A percentile compares a stretch with the other conserved stretches of the same genome.
phyloP scores from a whole-genome alignment of 2,113 vertebrate genomes.

The Corythoichthys haematopterus region DNA sequence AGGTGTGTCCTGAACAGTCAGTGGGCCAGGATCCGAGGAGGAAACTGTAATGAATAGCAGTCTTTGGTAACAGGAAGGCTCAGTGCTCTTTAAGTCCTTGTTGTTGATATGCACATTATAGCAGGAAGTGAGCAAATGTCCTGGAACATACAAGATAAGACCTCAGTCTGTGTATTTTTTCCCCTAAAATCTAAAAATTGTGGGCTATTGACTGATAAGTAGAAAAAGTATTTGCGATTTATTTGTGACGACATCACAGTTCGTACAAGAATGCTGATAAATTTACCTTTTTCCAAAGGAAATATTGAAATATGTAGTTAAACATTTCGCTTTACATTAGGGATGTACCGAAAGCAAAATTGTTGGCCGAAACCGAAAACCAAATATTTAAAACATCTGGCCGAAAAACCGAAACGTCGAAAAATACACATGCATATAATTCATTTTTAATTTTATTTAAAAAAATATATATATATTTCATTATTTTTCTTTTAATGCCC shows the following conservation, averaged over 20 bases:
- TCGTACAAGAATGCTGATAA: neutral
- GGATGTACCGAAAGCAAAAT: too few relatives aligned
- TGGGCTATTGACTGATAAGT: neutral
- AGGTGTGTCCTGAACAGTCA: conserved; percentile 65
- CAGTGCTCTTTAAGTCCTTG: conserved; percentile 24
- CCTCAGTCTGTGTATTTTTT: conserved; percentile 3
- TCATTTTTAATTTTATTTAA: too few relatives aligned
- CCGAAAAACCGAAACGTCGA: too few relatives aligned
- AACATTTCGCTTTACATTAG: too few relatives aligned
- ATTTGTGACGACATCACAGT: neutral
- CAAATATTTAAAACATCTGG: too few relatives aligned
- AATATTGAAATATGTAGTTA: too few relatives aligned
- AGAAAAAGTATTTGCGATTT: neutral
- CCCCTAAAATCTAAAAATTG: neutral
- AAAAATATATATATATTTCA: too few relatives aligned
- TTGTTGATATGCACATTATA: conserved; percentile 3
- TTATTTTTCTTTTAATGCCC: too few relatives aligned
- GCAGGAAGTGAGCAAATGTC: conserved; percentile 48
- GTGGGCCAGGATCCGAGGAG: conserved; percentile 31
- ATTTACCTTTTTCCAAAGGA: neutral
- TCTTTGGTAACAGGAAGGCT: conserved; percentile 48
- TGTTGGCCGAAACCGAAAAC: too few relatives aligned
- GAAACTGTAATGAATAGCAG: conserved; percentile 61
- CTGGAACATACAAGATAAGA: conserved; percentile 25
- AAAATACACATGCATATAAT: too few relatives aligned